phyloP scores from a whole-genome alignment of 2,888 invertebrate genomes.

The Scotopteryx bipunctaria region DNA sequence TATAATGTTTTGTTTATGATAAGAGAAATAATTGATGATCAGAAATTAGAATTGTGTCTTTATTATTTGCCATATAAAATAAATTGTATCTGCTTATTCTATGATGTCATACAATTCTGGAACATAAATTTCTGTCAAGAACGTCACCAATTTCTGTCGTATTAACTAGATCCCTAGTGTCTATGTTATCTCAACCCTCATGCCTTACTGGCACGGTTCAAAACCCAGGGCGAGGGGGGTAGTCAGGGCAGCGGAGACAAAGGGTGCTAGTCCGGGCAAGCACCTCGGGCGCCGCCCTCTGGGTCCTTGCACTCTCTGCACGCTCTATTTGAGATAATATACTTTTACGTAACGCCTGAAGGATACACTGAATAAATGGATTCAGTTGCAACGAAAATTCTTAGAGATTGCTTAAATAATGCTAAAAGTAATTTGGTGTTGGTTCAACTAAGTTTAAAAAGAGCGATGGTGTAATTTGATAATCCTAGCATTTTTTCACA shows the following conservation, averaged over 20 bases:
- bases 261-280: conserved; percentile 65
- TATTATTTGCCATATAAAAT: too few relatives aligned
- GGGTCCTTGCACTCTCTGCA: conserved; percentile 63
- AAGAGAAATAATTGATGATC: too few relatives aligned
- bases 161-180: neutral
- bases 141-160: neutral
- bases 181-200: conserved; percentile 28
- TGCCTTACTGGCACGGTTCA: conserved; percentile 60
- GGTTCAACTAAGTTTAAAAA: neutral
- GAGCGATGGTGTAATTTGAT: neutral
- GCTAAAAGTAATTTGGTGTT: neutral
- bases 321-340: conserved; percentile 61
- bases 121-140: neutral
- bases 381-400: conserved; percentile 18
- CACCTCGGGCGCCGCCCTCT: conserved; percentile 62
- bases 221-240: conserved; percentile 42
- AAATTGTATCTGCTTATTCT: too few relatives aligned
- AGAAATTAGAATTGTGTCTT: too few relatives aligned
- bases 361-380: conserved; percentile 55
- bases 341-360: conserved; percentile 63
- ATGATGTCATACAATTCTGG: neutral
- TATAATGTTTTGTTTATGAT: too few relatives aligned
- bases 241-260: conserved; percentile 51
- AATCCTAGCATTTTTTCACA: neutral
- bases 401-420: conserved; percentile 16